Evolutionary conservation across 2,888 invertebrate species (phyloP), one percentile per base, ranked within the genome.

Genomic region (Tolmerus cingulatus): DNA sequence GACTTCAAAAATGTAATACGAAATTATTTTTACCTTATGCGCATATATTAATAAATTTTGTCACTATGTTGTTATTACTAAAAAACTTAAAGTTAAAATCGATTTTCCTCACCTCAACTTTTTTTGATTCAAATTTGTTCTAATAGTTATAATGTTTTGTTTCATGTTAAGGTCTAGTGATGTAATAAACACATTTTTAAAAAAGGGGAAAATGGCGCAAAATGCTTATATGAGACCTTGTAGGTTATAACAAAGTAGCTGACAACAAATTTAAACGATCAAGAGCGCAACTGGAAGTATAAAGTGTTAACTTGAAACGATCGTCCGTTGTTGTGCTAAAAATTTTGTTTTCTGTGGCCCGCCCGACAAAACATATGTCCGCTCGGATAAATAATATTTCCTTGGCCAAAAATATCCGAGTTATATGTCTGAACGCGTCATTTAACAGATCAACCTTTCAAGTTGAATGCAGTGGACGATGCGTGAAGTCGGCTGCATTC

Each of bases 401-500:
- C n/a, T 51, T 34, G 34, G 81, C 81, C 81, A 81, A 81, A 81
- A 81, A 81, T 81, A 81, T 55, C 81, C 43, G 40, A 51, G 16
- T 46, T 51, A 46, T 81, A 81, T 14, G 51, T 30, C 27, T 81
- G 43, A 81, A 51, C 55, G 81, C 46, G 30, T 81, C 81, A 76
- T 76, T 76, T 76, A 76, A 55, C 27, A 81, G 81, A 46, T 81
- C 43, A 81, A 81, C 81, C 81, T 81, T 81, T 81, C 81, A 46
- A 51, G 46, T 81, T 81, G 43, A 30, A 81, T 55, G 51, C 23
- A 55, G n/a, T 23, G 30, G 30, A 27, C 55, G 40, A 55, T 19
- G 81, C 81, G 34, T 66, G 37, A 27, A 27, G 40, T 14, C 27
- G 30, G 16, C 27, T 81, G 81, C 81, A 81, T 81, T 81, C 46